Conservation (phyloP, 2,797 vertebrate genomes). For the Poliocrania exsul region DNA sequence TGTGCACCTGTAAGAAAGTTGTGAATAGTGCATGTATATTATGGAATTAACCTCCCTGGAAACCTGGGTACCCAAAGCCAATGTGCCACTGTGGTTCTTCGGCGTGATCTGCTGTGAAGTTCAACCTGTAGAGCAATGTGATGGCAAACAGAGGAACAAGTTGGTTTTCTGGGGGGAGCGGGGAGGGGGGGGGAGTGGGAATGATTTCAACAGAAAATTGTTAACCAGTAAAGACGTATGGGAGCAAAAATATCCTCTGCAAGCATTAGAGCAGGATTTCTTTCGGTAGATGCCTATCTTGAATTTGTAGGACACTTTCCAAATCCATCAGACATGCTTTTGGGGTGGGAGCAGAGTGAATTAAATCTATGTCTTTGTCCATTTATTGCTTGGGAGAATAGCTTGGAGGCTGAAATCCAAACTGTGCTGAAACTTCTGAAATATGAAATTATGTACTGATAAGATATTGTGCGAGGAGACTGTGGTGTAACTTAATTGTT, state of each 20-base stretch:
- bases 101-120: not conserved
- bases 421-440: not conserved
- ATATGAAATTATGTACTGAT: not conserved
- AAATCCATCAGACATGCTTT: not conserved
- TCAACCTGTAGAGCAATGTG: not conserved
- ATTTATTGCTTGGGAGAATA: not conserved
- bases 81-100: not conserved
- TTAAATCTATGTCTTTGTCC: not conserved
- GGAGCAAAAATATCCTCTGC: not conserved
- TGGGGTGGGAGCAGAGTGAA: not conserved
- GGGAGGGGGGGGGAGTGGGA: too few species aligned
- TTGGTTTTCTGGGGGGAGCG: not conserved
- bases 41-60: not conserved
- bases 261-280: not conserved
- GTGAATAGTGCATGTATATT: not conserved
- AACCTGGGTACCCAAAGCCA: not conserved
- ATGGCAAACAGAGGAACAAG: not conserved
- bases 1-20: not conserved
- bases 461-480: not conserved
- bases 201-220: not conserved
- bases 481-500: not conserved
- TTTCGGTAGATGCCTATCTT: constrained; percentile 4
- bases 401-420: not conserved
- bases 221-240: not conserved
- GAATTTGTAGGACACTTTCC: not conserved